Base-by-base conservation (phyloP, 2,797 vertebrate species). In the Takifugu rubripes region DNA sequence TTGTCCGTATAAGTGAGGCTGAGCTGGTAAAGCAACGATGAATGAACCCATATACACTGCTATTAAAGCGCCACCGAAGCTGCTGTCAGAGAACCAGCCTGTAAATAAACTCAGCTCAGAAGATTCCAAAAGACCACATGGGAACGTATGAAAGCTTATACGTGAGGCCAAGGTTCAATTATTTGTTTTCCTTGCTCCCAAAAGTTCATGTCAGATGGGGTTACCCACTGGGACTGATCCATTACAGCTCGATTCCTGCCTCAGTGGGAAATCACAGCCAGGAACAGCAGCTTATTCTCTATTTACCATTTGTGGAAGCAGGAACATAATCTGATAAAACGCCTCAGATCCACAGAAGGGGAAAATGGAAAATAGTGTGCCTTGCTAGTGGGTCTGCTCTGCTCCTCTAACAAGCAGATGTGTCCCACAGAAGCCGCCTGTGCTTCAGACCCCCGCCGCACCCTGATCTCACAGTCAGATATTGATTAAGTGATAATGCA, bases 401-500 rank as follows among this genome's bases (percentile, higher is more conserved):
- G 48, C 62, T 50, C 48, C 42, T 71, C 70, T 70, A 66, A 78
- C 59, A 81, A 86, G 31, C 61, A 79, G 87, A 90, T 89, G 88
- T 88, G 88, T 83, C 84, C 75, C 78, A 75, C 78, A 65, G 45
- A 72, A 54, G 64, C 36, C 12, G 36, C 36, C 36, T 40, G 36
- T 12, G 36, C 36, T 5, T 10, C 36, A 40, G 44, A 46, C 16
- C 44, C 44, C 44, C 44, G 2, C 17, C 44, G 2, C 17, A 6
- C 44, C 44, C 44, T n/a, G 36, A 40, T 40, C 51, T 74, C 84
- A 86, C 79, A 51, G 84, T 83, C 70, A 87, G 86, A 82, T 92
- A 93, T 93, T 90, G 91, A 93, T 91, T 90, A 88, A 83, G 87
- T 84, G 89, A 92, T 93, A 93, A 93, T 93, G 92, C 91, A 92